A percentile compares a stretch with the other conserved stretches of the same genome.
These are phyloP conservation scores for Metellina segmentata DNA, from an alignment of 2,888 invertebrate genomes.

Conservation along the genomic window DNA sequence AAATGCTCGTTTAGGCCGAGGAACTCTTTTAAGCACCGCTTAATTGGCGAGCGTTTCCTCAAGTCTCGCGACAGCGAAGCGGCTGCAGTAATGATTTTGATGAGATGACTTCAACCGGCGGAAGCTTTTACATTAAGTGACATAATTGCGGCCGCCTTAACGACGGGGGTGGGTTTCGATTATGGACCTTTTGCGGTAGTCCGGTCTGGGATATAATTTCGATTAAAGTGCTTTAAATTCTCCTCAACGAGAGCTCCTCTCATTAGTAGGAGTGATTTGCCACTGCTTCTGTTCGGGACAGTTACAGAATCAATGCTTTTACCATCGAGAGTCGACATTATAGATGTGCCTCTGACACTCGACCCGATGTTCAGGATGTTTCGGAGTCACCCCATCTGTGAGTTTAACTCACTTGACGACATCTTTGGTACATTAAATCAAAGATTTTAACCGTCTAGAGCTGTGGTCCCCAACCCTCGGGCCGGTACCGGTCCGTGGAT, in stretches of 20 bases:
- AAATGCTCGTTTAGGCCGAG: conserved; percentile 3
- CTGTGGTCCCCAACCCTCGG: too few species aligned
- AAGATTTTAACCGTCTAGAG: too few species aligned
- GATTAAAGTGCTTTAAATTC: conserved; percentile 31
- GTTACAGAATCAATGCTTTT: too few species aligned
- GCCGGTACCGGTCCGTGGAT: too few species aligned
- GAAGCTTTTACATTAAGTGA: conserved; percentile 57
- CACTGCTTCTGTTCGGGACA: too few species aligned
- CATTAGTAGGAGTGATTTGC: conserved; percentile 10
- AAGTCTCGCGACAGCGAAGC: neutral
- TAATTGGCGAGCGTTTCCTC: conserved; percentile 16
- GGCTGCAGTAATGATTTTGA: conserved; percentile 45
- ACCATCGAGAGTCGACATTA: too few species aligned
- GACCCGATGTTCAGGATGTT: too few species aligned
- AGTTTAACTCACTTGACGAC: too few species aligned
- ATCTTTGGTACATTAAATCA: too few species aligned
- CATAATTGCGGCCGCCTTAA: conserved; percentile 58
- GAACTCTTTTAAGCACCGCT: neutral
- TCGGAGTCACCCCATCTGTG: too few species aligned
- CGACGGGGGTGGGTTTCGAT: conserved; percentile 24
- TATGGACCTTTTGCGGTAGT: conserved; percentile 17
- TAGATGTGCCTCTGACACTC: too few species aligned
- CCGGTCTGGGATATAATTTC: conserved; percentile 4
- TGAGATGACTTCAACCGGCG: conserved; percentile 34
- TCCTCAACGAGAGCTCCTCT: conserved; percentile 11